phyloP scores from a whole-genome alignment of 2,113 vertebrate species.

The Thalassoma bifasciatum region DNA sequence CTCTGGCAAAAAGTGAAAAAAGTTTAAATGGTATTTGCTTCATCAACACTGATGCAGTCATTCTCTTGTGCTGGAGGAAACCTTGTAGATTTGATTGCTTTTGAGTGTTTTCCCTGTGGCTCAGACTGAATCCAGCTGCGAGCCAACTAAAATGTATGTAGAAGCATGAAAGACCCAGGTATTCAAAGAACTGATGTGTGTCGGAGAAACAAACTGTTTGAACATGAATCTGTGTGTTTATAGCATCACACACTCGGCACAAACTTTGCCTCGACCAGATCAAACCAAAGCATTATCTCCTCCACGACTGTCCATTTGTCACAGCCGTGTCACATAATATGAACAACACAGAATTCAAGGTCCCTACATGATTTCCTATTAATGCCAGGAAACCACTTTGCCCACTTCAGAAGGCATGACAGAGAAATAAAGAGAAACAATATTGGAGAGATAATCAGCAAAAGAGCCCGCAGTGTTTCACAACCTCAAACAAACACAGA shows the following conservation, averaged over 20 bases:
- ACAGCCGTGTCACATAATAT: constrained; percentile 24
- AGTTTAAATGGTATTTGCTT: too few species aligned
- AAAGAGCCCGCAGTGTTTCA: constrained; percentile 21
- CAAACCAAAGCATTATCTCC: constrained; percentile 45
- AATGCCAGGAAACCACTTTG: not conserved
- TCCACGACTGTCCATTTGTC: constrained; percentile 14
- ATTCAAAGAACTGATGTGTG: constrained; percentile 1
- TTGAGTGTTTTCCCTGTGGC: not conserved
- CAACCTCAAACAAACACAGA: constrained; percentile 34
- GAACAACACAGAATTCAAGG: constrained; percentile 16
- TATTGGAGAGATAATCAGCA: constrained; percentile 54
- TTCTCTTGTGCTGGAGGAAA: too few species aligned
- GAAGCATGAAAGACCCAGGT: not conserved
- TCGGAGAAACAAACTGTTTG: not conserved
- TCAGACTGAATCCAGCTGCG: constrained; percentile 1
- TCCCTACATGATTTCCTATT: constrained; percentile 4
- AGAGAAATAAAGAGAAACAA: constrained; percentile 50
- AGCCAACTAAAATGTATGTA: not conserved
- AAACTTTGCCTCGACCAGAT: constrained; percentile 31
- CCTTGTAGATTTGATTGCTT: too few species aligned
- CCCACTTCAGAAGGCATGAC: constrained; percentile 30
- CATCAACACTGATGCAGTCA: too few species aligned
- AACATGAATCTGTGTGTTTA: constrained; percentile 15
- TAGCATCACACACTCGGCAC: not conserved
- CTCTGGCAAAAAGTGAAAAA: too few species aligned